Conservation (phyloP, 2,113 vertebrate species). For the Chaetura pelagica region DNA sequence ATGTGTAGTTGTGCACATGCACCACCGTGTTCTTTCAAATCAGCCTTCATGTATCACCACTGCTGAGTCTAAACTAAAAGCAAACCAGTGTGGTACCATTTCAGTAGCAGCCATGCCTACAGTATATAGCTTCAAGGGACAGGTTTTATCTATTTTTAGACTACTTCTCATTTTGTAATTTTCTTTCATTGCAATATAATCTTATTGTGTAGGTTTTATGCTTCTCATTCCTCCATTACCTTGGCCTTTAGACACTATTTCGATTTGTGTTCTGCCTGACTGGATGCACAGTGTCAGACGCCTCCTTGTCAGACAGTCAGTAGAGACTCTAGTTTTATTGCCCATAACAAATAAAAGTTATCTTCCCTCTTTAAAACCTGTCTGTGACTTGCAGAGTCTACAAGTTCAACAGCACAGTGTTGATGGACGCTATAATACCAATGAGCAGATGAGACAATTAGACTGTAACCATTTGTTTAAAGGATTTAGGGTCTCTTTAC, state of each 20-base stretch:
- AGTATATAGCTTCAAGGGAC: background rate
- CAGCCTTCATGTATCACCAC: background rate
- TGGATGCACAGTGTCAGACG: conserved; percentile 48
- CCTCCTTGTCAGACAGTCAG: conserved; percentile 67
- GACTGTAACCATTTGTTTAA: conserved; percentile 80
- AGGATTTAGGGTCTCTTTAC: conserved; percentile 75
- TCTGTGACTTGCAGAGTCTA: conserved; percentile 65
- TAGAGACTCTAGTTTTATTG: conserved; percentile 76
- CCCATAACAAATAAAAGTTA: conserved; percentile 79
- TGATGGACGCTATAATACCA: conserved; percentile 65
- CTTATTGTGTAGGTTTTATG: conserved; percentile 63
- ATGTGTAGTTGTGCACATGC: accelerated
- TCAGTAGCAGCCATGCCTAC: background rate
- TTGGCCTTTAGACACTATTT: conserved; percentile 75
- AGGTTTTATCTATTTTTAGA: conserved; percentile 19
- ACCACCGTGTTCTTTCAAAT: background rate
- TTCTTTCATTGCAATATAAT: conserved; percentile 49
- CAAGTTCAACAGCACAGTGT: conserved; percentile 67
- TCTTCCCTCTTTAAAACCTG: conserved; percentile 75
- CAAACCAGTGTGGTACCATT: background rate
- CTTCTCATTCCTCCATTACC: conserved; percentile 15
- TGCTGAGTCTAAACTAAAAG: background rate
- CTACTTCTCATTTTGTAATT: conserved; percentile 63
- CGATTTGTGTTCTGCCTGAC: conserved; percentile 73
- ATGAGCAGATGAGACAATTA: conserved; percentile 78